These are phyloP conservation scores for Muricea muricata DNA, from an alignment of 92 coral and sea anemone species.

Conservation along the genomic window DNA sequence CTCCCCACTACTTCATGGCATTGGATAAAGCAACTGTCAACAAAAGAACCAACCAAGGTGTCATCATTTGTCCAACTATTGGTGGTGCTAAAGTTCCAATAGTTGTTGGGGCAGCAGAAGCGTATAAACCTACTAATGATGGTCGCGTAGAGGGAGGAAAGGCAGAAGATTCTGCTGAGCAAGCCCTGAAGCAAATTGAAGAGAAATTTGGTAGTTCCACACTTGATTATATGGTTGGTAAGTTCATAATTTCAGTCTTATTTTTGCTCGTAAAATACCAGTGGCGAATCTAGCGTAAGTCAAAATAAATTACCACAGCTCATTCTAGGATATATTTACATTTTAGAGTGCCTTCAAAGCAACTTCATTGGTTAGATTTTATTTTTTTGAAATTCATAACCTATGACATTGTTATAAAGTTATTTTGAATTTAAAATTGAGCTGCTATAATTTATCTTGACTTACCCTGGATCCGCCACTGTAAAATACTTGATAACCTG, in stretches of 20 bases:
- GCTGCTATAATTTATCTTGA: too few relatives aligned
- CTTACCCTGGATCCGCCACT: too few relatives aligned
- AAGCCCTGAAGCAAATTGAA: neutral
- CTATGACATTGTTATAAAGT: too few relatives aligned
- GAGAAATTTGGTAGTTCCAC: neutral
- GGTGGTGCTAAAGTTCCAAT: neutral
- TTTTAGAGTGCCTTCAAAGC: too few relatives aligned
- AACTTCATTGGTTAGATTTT: too few relatives aligned
- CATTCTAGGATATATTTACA: too few relatives aligned
- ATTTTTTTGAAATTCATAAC: too few relatives aligned
- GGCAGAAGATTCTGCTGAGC: neutral
- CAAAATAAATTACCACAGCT: too few relatives aligned
- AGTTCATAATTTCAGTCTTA: neutral
- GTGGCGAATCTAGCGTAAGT: too few relatives aligned
- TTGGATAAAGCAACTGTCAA: neutral
- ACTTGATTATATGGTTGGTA: constrained; percentile 3
- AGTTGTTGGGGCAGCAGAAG: constrained; percentile 3
- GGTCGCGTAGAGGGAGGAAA: constrained; percentile 10
- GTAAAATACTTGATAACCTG: too few relatives aligned
- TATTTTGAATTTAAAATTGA: too few relatives aligned
- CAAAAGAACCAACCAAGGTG: neutral
- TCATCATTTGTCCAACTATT: neutral
- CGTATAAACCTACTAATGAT: neutral
- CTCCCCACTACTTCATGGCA: neutral
- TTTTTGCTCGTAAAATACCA: too few relatives aligned